Evolutionary conservation across 1,140 invertebrate genomes (phyloP), one percentile per base, ranked within the genome.

Genomic region (Brachionus plicatilis): DNA sequence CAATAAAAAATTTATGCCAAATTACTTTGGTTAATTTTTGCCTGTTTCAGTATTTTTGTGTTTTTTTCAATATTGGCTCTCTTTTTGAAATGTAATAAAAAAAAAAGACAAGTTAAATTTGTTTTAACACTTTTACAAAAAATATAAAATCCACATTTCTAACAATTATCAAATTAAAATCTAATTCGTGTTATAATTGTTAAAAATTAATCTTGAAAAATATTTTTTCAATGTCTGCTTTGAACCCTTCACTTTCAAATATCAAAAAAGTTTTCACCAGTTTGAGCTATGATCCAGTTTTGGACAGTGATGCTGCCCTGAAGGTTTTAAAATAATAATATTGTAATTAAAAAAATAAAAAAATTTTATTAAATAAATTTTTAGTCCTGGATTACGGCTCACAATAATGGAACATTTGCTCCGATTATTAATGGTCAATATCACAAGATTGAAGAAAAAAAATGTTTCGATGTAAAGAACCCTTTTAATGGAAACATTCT

Each of bases 351-450:
- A 47, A 3, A 47, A n/a, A n/a, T n/a, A n/a, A 47, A 5, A 47
- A 47, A 14, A 14, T 47, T 47, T 47, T 3, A 3, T 50, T 3
- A 47, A 75, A n/a, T 8, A 75, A 41, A 45, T 70, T 85, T 86
- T 14, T 66, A 90, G 89, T 87, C 87, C n/a, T 90, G 89, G 89
- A 68, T 90, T 29, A 87, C 89, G 85, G 86, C 88, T 60, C 88
- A 90, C 86, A 85, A 85, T 12, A 86, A 86, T 72, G 85, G 84
- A 82, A 78, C 86, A 53, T 89, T 90, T 87, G 89, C 88, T 68
- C 86, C 88, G 83, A 89, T 89, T 82, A 89, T 89, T 85, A 86
- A 89, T 86, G 88, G 88, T 14, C 86, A 88, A 85, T 90, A 87
- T 87, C 85, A 87, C 12, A 87, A 24, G 24, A 24, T 88, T 79